These are phyloP conservation scores for Hanleya hanleyi DNA, from an alignment of 2,888 invertebrate species.

Conservation along the genomic window DNA sequence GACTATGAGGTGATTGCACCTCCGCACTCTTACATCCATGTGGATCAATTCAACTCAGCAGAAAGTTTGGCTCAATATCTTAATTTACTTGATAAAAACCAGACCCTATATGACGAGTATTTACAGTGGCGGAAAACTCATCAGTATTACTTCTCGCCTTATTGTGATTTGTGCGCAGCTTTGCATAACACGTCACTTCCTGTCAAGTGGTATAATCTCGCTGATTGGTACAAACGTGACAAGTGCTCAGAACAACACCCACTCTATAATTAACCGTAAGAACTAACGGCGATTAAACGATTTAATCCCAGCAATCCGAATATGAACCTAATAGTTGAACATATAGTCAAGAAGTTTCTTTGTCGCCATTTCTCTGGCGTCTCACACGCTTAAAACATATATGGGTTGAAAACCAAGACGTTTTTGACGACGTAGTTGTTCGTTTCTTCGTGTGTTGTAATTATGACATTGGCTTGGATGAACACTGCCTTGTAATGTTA, in stretches of 20 bases:
- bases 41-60: not conserved
- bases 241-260: not conserved
- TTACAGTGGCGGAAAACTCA: not conserved
- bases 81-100: not conserved
- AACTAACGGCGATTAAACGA: no score
- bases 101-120: not conserved
- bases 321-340: no score
- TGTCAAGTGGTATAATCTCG: not conserved
- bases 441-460: no score
- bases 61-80: conserved; percentile 4
- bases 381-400: no score
- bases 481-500: no score
- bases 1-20: not conserved
- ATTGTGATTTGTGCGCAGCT: not conserved
- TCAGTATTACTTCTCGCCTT: not conserved
- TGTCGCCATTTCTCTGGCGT: no score
- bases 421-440: no score
- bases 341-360: no score
- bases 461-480: no score
- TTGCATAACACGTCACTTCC: not conserved
- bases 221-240: not conserved
- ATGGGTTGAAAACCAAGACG: no score
- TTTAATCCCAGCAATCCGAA: no score
- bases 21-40: not conserved
- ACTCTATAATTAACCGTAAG: no score